phyloP scores from a whole-genome alignment of 2,113 vertebrate genomes.

The Thinocorus orbignyianus region DNA sequence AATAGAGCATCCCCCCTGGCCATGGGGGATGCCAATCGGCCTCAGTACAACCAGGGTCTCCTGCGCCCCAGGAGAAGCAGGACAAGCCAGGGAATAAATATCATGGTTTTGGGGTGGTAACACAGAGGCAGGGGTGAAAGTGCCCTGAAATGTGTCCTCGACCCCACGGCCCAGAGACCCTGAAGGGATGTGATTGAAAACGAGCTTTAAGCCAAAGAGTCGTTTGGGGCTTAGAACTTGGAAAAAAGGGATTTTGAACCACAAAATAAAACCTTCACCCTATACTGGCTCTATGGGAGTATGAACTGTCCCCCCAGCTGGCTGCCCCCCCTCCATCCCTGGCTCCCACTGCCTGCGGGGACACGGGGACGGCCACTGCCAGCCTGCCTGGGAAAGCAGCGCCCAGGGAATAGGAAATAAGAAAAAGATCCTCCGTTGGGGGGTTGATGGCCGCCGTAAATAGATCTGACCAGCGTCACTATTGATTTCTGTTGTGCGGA shows the following conservation, averaged over 20 bases:
- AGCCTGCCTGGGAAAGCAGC: slow-evolving; percentile 2
- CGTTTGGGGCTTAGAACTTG: background rate
- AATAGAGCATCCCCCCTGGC: rapidly evolving
- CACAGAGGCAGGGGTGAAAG: background rate
- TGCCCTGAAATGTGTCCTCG: rapidly evolving
- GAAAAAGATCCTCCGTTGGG: slow-evolving; percentile 78
- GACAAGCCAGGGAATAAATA: background rate
- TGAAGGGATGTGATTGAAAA: rapidly evolving
- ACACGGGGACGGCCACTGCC: background rate
- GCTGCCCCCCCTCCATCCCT: rapidly evolving
- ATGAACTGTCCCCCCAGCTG: background rate
- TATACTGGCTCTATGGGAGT: rapidly evolving
- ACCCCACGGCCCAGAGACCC: rapidly evolving
- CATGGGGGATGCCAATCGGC: rapidly evolving
- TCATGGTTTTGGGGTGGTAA: background rate
- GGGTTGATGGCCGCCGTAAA: slow-evolving; percentile 82
- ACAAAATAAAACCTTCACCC: background rate
- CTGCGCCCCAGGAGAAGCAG: background rate
- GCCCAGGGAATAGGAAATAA: slow-evolving; percentile 64
- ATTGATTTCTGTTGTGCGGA: slow-evolving; percentile 83
- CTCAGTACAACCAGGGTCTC: background rate
- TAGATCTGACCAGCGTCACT: slow-evolving; percentile 82
- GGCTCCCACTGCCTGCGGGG: background rate
- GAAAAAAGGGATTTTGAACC: background rate
- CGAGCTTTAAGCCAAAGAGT: background rate